These are phyloP conservation scores for Nowickia ferox DNA, from an alignment of 2,888 invertebrate genomes.

Conservation along the genomic window DNA sequence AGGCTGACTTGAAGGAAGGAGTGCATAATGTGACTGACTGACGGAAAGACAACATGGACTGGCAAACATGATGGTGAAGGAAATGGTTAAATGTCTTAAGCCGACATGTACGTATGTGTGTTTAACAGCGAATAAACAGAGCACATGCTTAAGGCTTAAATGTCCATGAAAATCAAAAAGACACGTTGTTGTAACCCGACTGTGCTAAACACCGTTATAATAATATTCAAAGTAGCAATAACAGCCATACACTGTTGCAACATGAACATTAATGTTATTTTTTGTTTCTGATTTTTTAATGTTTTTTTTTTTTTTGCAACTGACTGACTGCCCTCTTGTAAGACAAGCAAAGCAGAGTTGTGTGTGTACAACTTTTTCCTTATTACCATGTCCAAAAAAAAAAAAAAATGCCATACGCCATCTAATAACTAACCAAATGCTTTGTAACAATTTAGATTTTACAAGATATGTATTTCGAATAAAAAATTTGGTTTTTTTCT, in stretches of 20 bases:
- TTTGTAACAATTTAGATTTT: constrained; percentile 65
- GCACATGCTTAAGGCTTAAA: constrained; percentile 62
- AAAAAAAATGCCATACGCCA: constrained; percentile 32
- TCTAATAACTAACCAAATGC: constrained; percentile 44
- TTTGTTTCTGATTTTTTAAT: constrained; percentile 11
- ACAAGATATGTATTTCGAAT: constrained; percentile 15
- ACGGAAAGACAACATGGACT: not conserved
- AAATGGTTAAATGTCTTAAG: constrained; percentile 48
- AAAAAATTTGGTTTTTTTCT: not conserved
- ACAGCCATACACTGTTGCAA: constrained; percentile 20
- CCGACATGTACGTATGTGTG: constrained; percentile 31
- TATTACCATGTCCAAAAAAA: constrained; percentile 54
- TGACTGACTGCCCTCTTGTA: constrained; percentile 37
- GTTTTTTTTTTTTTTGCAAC: constrained; percentile 4
- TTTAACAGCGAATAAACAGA: constrained; percentile 61
- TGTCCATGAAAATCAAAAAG: constrained; percentile 68
- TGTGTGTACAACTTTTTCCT: constrained; percentile 63
- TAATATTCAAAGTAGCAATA: constrained; percentile 48
- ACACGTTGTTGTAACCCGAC: constrained; percentile 60
- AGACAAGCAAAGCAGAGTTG: constrained; percentile 1
- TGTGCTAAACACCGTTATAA: constrained; percentile 66
- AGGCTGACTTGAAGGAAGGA: constrained; percentile 5
- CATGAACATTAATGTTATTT: constrained; percentile 50
- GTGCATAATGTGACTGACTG: constrained; percentile 13
- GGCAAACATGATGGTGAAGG: constrained; percentile 45